A percentile compares a stretch with the other conserved stretches of the same genome.
Conservation (phyloP, 37 sponge, comb jelly and placozoan genomes). For the Hormiphora californensis region DNA sequence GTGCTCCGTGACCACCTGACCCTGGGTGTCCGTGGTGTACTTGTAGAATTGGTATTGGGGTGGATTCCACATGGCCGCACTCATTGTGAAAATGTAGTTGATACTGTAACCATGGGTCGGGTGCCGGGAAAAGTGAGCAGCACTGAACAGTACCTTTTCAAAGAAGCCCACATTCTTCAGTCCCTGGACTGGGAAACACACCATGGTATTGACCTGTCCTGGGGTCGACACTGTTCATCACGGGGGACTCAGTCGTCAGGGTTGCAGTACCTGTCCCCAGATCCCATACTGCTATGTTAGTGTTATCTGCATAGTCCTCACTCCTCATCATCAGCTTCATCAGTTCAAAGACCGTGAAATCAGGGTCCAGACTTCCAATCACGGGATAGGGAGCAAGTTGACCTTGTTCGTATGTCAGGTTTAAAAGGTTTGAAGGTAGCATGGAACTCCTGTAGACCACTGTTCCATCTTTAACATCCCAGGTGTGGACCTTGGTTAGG, state of each 20-base stretch:
- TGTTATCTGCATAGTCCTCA: neutral
- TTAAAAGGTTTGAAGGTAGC: neutral
- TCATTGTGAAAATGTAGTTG: neutral
- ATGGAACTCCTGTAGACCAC: neutral
- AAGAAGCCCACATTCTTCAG: too few relatives aligned
- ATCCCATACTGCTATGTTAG: slow-evolving; percentile 48
- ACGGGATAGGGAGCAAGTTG: neutral
- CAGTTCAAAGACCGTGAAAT: neutral
- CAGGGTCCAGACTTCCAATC: neutral
- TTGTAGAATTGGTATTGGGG: neutral
- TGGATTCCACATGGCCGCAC: too few relatives aligned
- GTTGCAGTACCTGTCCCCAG: neutral
- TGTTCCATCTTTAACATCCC: neutral
- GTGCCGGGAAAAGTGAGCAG: slow-evolving; percentile 15
- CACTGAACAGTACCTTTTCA: neutral
- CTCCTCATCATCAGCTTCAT: neutral
- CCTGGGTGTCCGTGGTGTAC: neutral
- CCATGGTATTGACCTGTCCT: neutral
- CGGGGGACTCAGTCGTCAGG: neutral
- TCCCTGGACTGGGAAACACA: too few relatives aligned
- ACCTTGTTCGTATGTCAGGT: neutral
- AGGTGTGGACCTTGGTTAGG: slow-evolving; percentile 8
- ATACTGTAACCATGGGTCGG: neutral
- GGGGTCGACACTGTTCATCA: neutral
- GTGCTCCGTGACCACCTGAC: neutral